Evolutionary conservation across 2,888 invertebrate genomes (phyloP), one percentile per base, ranked within the genome.

Genomic region (Lordiphosa andalusiaca): DNA sequence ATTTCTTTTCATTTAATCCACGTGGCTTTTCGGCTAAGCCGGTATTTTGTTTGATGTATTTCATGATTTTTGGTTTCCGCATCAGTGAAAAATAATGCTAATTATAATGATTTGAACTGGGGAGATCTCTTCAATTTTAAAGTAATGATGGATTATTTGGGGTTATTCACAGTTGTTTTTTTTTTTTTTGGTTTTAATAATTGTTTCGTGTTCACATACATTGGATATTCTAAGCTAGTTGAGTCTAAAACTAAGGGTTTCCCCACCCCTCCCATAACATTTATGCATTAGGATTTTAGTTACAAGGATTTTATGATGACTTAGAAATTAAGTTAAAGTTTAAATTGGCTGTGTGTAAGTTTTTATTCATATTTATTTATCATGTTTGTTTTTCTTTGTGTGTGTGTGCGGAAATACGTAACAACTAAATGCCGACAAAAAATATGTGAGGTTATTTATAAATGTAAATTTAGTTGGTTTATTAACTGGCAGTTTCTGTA

Each of bases 1-100:
- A 58, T 58, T 57, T 65, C 50, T 57, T 44, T 55, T 53, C 60
- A 66, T 69, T 75, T 61, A 65, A 82, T 82, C 75, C 53, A 36
- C 47, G 41, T 58, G 44, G 59, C 53, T 53, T 62, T 69, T 67
- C 51, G 58, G 44, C 53, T 61, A 67, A 78, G 78, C 72, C 54
- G 78, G 71, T 30, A 30, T 30, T 69, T 76, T 69, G 65, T 77
- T 77, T 77, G 83, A 77, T 82, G 76, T 57, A 39, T 33, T 51
- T 41, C 56, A 48, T 56, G 53, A 64, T 57, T 71, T 53, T 44
- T 42, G n/a, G 52, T 54, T 48, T 37, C 13, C 57, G 46, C 56
- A 56, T 53, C 48, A 49, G 39, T 19, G 46, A 53, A 57, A 69
- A 65, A 78, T 61, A 69, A 76, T 65, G 75, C 61, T 74, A 75